Conservation (phyloP, 2,888 invertebrate genomes). For the Dynastes hyllus region DNA sequence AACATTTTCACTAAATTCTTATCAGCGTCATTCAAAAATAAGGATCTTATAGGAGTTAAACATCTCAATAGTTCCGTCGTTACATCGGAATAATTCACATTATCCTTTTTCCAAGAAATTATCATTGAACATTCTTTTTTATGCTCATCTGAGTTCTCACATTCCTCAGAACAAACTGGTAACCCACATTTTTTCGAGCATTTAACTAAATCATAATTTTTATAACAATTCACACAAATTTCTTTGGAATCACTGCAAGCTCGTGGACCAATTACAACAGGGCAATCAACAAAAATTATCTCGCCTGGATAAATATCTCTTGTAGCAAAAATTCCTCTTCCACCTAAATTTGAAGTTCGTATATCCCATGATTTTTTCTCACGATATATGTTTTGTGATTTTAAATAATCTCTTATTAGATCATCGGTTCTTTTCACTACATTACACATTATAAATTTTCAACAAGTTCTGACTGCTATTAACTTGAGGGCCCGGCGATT, state of each 20-base stretch:
- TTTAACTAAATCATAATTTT: slow-evolving; percentile 67
- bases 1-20: slow-evolving; percentile 73
- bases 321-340: slow-evolving; percentile 82
- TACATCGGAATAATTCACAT: slow-evolving; percentile 71
- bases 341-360: slow-evolving; percentile 76
- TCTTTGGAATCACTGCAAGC: slow-evolving; percentile 73
- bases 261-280: slow-evolving; percentile 82
- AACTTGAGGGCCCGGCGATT: background rate
- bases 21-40: slow-evolving; percentile 70
- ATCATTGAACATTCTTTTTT: slow-evolving; percentile 79
- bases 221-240: slow-evolving; percentile 80
- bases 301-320: slow-evolving; percentile 80
- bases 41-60: slow-evolving; percentile 70
- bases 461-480: background rate
- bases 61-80: slow-evolving; percentile 69
- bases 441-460: slow-evolving; percentile 35
- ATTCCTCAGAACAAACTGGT: slow-evolving; percentile 79
- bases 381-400: slow-evolving; percentile 35
- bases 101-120: slow-evolving; percentile 73
- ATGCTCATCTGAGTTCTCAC: slow-evolving; percentile 77
- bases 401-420: slow-evolving; percentile 41
- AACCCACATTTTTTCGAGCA: slow-evolving; percentile 80
- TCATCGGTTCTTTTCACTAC: slow-evolving; percentile 14
- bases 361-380: slow-evolving; percentile 75
- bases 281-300: slow-evolving; percentile 80